Base-by-base conservation (phyloP, 2,113 vertebrate genomes). In the Labrus mixtus region DNA sequence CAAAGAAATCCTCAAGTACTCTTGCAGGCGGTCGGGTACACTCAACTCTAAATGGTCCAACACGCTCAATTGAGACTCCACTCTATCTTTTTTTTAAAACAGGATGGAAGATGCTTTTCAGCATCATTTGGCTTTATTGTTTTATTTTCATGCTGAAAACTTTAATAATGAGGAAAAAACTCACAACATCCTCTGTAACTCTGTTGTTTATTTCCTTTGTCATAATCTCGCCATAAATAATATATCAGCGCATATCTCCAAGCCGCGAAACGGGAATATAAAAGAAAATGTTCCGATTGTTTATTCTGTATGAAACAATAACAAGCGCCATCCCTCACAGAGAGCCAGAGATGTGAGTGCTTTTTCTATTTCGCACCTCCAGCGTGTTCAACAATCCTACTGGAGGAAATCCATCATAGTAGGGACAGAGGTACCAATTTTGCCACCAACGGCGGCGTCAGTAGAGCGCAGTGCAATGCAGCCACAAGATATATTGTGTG, bases 401-500 rank as follows among this genome's bases (percentile, higher is more conserved):
- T 22, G 57, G 13, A 10, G 11, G 25, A 68, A 68, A 84, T 81
- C 69, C 37, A 72, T 87, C 57, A 51, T 13, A 45, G 19, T 57
- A 23, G 48, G 25, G n/a, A 67, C 33, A 76, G 25, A 59, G 63
- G 76, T 50, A 61, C 58, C 68, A 81, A 75, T 81, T 78, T 70
- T 17, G 50, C 45, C 81, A 23, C 61, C 33, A 19, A n/a, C 65
- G 16, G 82, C 8, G 8, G 23, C 53, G 45, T 63, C 62, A 19
- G 41, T 39, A 53, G 54, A 65, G n/a, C 59, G 33, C 54, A 64
- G 54, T 51, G 25, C n/a, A 68, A 25, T n/a, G 8, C 45, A 63
- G 48, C 57, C 70, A 13, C 29, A 41, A 60, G 58, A 68, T 41
- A 3, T 46, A 69, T 69, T 16, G 62, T 36, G 12, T 19, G 33